A percentile compares a stretch with the other conserved stretches of the same genome.
These are phyloP conservation scores for Solea solea DNA, from an alignment of 2,113 vertebrate species.

Conservation along the genomic window DNA sequence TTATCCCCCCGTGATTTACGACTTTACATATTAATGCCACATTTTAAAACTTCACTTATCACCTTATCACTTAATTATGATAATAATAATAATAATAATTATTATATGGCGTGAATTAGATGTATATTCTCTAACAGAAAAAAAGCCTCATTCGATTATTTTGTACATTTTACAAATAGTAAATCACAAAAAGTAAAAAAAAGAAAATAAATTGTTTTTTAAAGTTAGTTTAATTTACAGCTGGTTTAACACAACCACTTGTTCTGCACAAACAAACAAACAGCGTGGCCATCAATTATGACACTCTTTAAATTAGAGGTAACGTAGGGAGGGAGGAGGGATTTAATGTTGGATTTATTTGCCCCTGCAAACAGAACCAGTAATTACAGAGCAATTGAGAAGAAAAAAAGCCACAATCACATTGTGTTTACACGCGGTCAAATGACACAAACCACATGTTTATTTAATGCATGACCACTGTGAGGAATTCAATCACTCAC, in stretches of 20 bases:
- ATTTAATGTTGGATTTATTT: slow-evolving; percentile 45
- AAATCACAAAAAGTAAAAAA: background rate
- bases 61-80: background rate
- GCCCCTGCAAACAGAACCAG: slow-evolving; percentile 46
- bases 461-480: slow-evolving; percentile 22
- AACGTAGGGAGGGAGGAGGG: slow-evolving; percentile 14
- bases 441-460: slow-evolving; percentile 52
- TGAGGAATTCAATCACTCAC: slow-evolving; percentile 23
- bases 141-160: slow-evolving; percentile 5
- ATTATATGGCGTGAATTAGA: background rate
- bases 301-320: slow-evolving; percentile 46
- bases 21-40: background rate
- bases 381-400: slow-evolving; percentile 65
- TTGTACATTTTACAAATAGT: slow-evolving; percentile 6
- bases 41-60: background rate
- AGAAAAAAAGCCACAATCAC: slow-evolving; percentile 51
- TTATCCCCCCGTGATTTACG: background rate
- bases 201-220: background rate
- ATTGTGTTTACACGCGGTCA: slow-evolving; percentile 21
- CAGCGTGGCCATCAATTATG: slow-evolving; percentile 48
- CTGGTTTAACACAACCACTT: slow-evolving; percentile 38
- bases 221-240: slow-evolving; percentile 33
- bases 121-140: background rate
- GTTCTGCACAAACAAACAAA: slow-evolving; percentile 41
- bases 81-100: slow-evolving; percentile 15